Conservation (phyloP, 2,113 vertebrate genomes). For the Grallaria varia region DNA sequence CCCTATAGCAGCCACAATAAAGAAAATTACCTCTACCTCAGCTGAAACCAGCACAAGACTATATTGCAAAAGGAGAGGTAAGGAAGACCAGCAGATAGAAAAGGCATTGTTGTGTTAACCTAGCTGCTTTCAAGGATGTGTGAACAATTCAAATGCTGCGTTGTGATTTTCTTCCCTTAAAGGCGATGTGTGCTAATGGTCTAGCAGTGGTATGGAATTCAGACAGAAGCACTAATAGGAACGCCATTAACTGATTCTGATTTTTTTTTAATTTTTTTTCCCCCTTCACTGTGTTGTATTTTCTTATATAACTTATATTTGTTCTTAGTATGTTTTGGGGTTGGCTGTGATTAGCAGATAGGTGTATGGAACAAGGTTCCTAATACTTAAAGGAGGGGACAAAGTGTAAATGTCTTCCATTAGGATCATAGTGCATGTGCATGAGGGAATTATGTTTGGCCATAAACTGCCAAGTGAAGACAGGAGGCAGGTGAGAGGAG, state of each 20-base stretch:
- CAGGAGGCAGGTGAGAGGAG: background rate
- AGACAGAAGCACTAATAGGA: background rate
- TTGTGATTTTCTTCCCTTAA: background rate
- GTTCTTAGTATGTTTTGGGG: background rate
- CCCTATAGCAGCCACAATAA: no score
- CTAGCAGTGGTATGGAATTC: background rate
- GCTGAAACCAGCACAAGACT: background rate
- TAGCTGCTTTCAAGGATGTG: background rate
- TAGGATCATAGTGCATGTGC: background rate
- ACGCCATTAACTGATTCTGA: background rate
- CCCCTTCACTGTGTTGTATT: background rate
- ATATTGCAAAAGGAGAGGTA: background rate
- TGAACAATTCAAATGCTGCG: background rate
- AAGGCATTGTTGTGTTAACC: background rate
- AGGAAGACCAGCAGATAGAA: background rate
- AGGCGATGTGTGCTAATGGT: background rate
- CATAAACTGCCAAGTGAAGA: background rate
- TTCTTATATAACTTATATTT: background rate
- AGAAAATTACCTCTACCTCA: no score
- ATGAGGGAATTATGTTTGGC: background rate
- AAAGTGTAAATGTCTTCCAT: background rate
- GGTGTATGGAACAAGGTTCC: background rate
- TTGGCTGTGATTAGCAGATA: background rate
- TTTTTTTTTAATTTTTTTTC: background rate
- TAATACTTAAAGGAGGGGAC: background rate